Evolutionary conservation across 2,797 vertebrate species (phyloP), one percentile per base, ranked within the genome.

Genomic region (Rachycentron canadum): DNA sequence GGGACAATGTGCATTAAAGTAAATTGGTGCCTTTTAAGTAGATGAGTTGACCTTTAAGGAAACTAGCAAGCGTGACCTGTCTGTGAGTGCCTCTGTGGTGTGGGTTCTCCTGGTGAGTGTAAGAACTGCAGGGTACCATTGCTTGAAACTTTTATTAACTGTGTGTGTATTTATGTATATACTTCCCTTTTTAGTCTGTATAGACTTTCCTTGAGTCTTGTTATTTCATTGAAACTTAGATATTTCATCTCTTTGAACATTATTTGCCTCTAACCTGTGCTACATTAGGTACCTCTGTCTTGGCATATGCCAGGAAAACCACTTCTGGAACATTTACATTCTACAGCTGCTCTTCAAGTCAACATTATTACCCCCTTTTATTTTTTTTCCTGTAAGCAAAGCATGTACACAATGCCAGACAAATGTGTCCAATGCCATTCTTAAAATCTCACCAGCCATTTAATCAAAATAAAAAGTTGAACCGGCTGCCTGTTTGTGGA

Each of bases 11-110:
- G 88, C 92, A 94, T 93, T 91, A 92, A 96, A 95, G 94, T 91
- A 93, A 94, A 87, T 95, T 96, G 93, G 92, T 86, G 91, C 90
- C 91, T 95, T 85, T 95, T 95, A 95, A 95, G 93, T 94, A 96
- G 93, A 92, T 95, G 82, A 95, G 90, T 90, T 96, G 95, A 96
- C 95, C 95, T 96, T 96, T 96, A 94, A 95, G 94, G 96, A 96
- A 94, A 87, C 87, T 88, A 85, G 94, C 92, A 94, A 93, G 93
- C 88, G 88, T 95, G 96, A 92, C 91, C 91, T 82, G 90, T 95
- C 89, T 93, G 94, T 94, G 95, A 94, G 93, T 92, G 92, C 93
- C 89, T 94, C 92, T 85, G 87, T 88, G 74, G 56, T 85, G 83
- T 93, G 93, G 91, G 88, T 90, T 90, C 86, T 86, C 78, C 86